phyloP scores from a whole-genome alignment of 2,888 invertebrate genomes.

The Eueremaeus valkanovi region DNA sequence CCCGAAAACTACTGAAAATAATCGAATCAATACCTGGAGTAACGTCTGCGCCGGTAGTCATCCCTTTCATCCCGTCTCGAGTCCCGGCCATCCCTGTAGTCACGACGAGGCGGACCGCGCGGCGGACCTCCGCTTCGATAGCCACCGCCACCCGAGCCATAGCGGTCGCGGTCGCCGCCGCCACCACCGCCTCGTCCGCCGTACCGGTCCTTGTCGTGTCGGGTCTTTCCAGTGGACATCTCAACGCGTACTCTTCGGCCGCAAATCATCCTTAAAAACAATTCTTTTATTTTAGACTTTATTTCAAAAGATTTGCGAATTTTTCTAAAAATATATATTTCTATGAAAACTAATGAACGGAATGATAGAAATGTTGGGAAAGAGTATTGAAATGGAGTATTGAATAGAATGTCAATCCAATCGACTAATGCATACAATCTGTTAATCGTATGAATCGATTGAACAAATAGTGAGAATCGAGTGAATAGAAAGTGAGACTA shows the following conservation, averaged over 20 bases:
- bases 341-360: no score
- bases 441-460: no score
- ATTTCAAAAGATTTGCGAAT: no score
- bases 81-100: not conserved
- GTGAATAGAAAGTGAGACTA: no score
- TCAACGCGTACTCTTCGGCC: constrained; percentile 86
- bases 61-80: not conserved
- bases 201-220: constrained; percentile 39
- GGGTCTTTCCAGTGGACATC: constrained; percentile 75
- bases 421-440: no score
- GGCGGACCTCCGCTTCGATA: not conserved
- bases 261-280: constrained; percentile 61
- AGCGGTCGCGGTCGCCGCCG: not conserved
- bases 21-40: not conserved
- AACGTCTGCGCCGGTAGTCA: not conserved
- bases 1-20: not conserved
- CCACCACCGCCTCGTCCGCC: constrained; percentile 19
- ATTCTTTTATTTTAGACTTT: no score
- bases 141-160: not conserved
- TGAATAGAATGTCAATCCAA: no score
- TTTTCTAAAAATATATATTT: not conserved
- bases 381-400: no score
- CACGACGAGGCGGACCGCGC: not conserved
- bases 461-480: no score
- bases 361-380: no score